Evolutionary conservation across 2,797 vertebrate species (phyloP).

Genomic region (Coccyzus lansbergi): DNA sequence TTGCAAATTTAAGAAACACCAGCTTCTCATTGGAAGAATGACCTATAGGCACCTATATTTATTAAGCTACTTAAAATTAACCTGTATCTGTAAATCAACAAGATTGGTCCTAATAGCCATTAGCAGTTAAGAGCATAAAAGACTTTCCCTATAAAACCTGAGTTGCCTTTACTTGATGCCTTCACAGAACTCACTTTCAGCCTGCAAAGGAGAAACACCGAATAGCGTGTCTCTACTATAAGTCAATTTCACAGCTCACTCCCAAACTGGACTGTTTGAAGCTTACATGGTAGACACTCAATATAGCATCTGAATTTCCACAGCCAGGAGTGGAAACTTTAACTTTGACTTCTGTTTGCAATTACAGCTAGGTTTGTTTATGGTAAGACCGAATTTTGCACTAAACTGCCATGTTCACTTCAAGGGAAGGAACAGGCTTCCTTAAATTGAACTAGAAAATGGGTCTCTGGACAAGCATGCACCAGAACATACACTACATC

Average conservation of each 20-base stretch:
- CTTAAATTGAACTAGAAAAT: neutral
- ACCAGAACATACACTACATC: neutral
- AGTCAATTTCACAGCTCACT: neutral
- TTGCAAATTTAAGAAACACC: neutral
- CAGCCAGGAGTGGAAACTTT: neutral
- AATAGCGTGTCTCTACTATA: neutral
- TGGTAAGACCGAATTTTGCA: neutral
- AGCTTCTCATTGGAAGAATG: neutral
- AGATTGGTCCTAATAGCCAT: neutral
- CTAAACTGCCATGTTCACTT: neutral
- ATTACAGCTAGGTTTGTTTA: neutral
- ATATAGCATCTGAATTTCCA: neutral
- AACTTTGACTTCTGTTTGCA: neutral
- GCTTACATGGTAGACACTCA: neutral
- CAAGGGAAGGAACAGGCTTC: neutral
- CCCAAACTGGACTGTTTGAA: neutral
- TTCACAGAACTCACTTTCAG: neutral
- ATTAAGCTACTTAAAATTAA: conserved; percentile 10
- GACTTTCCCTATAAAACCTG: neutral
- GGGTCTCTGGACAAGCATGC: neutral
- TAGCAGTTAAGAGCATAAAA: neutral
- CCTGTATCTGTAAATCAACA: neutral
- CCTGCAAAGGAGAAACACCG: neutral
- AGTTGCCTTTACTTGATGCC: neutral
- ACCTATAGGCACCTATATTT: neutral